Evolutionary conservation across 2,797 vertebrate species (phyloP).

Genomic region (Tamandua tetradactyla): DNA sequence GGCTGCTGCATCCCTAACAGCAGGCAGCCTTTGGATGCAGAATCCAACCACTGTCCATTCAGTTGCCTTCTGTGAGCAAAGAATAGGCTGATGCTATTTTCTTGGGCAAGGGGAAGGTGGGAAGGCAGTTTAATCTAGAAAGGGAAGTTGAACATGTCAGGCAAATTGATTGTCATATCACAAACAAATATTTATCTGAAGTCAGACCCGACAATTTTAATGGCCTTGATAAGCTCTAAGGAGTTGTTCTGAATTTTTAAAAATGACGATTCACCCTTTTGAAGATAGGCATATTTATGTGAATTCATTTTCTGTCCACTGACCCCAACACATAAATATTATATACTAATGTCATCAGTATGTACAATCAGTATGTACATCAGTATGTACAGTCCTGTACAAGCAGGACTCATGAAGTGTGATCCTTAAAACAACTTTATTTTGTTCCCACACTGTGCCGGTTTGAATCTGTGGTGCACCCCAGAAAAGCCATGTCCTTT

Average conservation of each 20-base stretch:
- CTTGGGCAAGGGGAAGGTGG: background rate
- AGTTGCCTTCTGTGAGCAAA: background rate
- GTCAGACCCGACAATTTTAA: background rate
- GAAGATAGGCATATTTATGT: background rate
- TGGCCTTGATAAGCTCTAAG: background rate
- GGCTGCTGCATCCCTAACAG: background rate
- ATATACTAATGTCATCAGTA: background rate
- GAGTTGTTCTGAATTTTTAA: background rate
- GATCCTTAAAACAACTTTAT: background rate
- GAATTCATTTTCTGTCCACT: background rate
- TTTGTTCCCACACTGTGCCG: background rate
- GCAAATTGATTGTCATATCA: background rate
- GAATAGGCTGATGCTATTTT: background rate
- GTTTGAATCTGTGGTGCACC: too few species aligned
- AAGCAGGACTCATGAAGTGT: background rate
- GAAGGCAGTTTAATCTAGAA: background rate
- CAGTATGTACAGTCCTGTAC: too few species aligned
- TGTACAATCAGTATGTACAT: too few species aligned
- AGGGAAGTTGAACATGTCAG: background rate
- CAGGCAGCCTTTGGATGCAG: background rate
- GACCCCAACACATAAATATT: background rate
- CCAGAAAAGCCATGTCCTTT: too few species aligned
- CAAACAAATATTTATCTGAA: slow-evolving; percentile 33
- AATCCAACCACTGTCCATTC: background rate
- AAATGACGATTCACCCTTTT: background rate